These are phyloP conservation scores for Probaryconus sp. DNA, from an alignment of 1,140 invertebrate genomes.

Conservation along the genomic window DNA sequence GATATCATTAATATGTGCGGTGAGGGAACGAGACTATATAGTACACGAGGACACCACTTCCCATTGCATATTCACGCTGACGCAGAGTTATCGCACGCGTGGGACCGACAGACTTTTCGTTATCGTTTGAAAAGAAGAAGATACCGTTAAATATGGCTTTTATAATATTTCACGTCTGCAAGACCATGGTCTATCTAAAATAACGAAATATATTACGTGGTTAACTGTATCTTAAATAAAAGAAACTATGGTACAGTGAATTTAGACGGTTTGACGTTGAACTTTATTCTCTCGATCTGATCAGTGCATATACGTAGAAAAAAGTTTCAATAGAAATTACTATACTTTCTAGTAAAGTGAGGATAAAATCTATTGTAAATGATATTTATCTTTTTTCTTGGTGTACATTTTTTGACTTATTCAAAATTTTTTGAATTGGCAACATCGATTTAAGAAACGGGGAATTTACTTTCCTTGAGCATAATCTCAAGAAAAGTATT, in stretches of 20 bases:
- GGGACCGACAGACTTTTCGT: conserved; percentile 50
- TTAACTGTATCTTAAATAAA: no score
- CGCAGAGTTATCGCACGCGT: conserved; percentile 54
- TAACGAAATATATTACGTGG: conserved; percentile 52
- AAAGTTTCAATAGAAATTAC: no score
- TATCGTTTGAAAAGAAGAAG: conserved; percentile 53
- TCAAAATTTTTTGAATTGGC: conserved; percentile 29
- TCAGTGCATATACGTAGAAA: no score
- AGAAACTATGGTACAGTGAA: no score
- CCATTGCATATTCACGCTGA: conserved; percentile 44
- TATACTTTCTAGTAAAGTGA: no score
- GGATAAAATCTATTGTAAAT: no score
- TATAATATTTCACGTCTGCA: conserved; percentile 57
- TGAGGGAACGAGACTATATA: conserved; percentile 23
- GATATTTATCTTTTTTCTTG: no score
- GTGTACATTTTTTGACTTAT: no score
- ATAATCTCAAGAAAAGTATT: conserved; percentile 58
- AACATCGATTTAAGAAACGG: conserved; percentile 31
- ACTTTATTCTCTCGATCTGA: no score
- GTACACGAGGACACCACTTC: conserved; percentile 19
- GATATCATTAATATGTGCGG: conserved; percentile 25
- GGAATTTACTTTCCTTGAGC: conserved; percentile 40
- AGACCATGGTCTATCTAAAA: conserved; percentile 50
- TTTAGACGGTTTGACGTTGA: no score
- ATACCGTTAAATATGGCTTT: conserved; percentile 51